Percentiles rank a stretch among this genome's conserved stretches.
Evolutionary conservation across 1,140 invertebrate genomes (phyloP).

Genomic region (Drepana arcuata): DNA sequence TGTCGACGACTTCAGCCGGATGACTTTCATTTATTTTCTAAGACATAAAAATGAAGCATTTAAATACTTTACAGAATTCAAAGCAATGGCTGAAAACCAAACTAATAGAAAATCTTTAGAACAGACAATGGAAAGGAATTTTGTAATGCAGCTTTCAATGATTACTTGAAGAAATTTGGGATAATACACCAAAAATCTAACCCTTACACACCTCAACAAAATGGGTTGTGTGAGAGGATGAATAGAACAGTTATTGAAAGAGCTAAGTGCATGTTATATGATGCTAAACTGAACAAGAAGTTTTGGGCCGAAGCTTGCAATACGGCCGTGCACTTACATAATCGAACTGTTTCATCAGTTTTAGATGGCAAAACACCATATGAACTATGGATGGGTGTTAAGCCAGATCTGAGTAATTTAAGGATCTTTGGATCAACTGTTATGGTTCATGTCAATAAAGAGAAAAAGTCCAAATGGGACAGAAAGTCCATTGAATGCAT

Average conservation of each 20-base stretch:
- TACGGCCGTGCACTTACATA: no score
- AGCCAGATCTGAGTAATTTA: not conserved
- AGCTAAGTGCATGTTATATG: no score
- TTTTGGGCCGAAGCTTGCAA: not conserved
- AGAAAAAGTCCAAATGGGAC: no score
- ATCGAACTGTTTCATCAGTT: not conserved
- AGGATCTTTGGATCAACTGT: not conserved
- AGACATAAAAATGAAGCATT: conserved; percentile 11
- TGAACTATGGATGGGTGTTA: not conserved
- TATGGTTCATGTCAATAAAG: no score
- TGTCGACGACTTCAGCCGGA: conserved; percentile 45
- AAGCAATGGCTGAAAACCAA: conserved; percentile 34
- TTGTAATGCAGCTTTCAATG: conserved; percentile 22
- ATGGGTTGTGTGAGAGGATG: no score
- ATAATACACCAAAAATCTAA: conserved; percentile 28
- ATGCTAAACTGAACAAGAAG: not conserved
- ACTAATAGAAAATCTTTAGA: conserved; percentile 22
- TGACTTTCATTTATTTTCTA: conserved; percentile 37
- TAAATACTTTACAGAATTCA: conserved; percentile 32
- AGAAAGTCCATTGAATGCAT: no score
- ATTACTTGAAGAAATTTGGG: no score
- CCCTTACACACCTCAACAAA: not conserved
- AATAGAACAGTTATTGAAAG: not conserved
- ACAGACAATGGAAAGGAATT: conserved; percentile 52
- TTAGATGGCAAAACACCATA: not conserved